phyloP scores from a whole-genome alignment of 64 coral and sea anemone genomes.

The Stichodactyla mertensii region DNA sequence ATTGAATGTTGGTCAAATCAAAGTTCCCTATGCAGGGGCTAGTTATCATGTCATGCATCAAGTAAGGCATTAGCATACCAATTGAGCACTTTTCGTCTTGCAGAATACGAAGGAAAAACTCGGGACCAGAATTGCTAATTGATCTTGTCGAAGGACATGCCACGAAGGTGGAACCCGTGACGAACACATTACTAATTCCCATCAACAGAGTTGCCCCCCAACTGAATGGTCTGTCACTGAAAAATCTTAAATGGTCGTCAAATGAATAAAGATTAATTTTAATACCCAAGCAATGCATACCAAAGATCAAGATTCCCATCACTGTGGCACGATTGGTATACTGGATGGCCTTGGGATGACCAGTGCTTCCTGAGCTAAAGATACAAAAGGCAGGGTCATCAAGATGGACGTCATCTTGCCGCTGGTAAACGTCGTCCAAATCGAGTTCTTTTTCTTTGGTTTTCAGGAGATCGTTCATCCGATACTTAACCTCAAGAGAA shows the following conservation, averaged over 20 bases:
- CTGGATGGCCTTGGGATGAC: not conserved
- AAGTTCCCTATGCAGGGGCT: not conserved
- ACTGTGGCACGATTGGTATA: not conserved
- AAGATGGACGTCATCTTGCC: not conserved
- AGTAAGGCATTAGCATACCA: not conserved
- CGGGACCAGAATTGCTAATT: not conserved
- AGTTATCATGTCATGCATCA: not conserved
- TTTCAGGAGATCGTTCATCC: not conserved
- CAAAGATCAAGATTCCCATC: too few species aligned
- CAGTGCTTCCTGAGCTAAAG: slow-evolving; percentile 20
- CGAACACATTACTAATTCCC: not conserved
- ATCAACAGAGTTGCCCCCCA: not conserved
- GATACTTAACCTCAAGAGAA: not conserved
- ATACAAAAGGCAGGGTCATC: slow-evolving; percentile 8
- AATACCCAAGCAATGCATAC: not conserved
- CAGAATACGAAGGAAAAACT: not conserved
- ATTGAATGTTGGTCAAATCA: not conserved
- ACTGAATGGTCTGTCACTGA: not conserved
- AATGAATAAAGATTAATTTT: not conserved
- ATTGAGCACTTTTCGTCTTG: not conserved
- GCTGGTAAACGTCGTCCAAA: not conserved
- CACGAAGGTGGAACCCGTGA: not conserved
- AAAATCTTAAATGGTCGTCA: not conserved
- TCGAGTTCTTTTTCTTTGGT: not conserved
- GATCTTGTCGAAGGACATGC: not conserved